Evolutionary conservation across 2,113 vertebrate species (phyloP).

Genomic region (Larimichthys crocea): DNA sequence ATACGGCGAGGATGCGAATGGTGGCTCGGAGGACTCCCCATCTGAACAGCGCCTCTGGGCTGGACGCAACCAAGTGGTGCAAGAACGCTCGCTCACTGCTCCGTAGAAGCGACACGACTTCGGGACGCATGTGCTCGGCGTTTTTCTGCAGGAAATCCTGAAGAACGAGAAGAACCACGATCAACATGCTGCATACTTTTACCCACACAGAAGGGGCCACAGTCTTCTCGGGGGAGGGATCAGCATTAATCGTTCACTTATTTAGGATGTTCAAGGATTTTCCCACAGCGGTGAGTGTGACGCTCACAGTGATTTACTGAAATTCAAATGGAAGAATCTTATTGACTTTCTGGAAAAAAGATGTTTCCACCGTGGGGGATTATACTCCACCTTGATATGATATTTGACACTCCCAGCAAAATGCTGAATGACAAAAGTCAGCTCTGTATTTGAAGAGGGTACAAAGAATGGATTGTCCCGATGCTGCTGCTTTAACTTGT

Average conservation of each 20-base stretch:
- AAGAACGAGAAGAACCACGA: neutral
- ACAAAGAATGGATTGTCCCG: conserved; percentile 89
- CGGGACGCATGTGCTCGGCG: conserved; percentile 93
- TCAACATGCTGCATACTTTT: neutral
- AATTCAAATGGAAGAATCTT: neutral
- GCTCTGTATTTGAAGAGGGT: conserved; percentile 86
- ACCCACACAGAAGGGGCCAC: neutral
- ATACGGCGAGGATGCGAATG: conserved; percentile 87
- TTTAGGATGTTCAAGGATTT: conserved; percentile 21
- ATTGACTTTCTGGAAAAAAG: neutral
- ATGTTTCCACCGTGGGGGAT: neutral
- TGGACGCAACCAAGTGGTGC: conserved; percentile 91
- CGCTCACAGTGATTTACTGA: neutral
- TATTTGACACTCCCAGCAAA: conserved; percentile 95
- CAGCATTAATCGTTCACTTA: conserved; percentile 62
- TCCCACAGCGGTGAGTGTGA: conserved; percentile 23
- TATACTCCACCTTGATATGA: conserved; percentile 88
- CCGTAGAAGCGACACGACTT: conserved; percentile 90
- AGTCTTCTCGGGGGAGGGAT: neutral
- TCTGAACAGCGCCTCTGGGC: conserved; percentile 92
- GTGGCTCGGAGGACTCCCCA: conserved; percentile 93
- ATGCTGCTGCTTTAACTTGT: conserved; percentile 92
- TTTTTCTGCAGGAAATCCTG: conserved; percentile 96
- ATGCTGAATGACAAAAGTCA: conserved; percentile 91
- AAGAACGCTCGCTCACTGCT: conserved; percentile 91